These are phyloP conservation scores for Aleiodes sp. DNA, from an alignment of 1,140 invertebrate species.

Conservation along the genomic window DNA sequence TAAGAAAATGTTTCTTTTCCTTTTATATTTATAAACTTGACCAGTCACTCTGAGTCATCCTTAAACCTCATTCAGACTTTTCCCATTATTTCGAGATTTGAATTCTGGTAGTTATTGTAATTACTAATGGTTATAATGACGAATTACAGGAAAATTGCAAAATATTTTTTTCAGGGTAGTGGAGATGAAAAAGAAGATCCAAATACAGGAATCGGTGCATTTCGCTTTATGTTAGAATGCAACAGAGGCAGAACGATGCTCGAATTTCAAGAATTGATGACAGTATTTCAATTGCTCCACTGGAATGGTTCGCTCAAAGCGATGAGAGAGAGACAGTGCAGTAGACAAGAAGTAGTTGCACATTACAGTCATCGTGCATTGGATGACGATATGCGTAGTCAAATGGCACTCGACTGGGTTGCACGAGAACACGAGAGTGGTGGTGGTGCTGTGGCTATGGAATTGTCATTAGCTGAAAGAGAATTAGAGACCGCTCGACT, in stretches of 20 bases:
- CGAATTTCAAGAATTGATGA: slow-evolving; percentile 97
- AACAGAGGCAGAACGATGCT: slow-evolving; percentile 94
- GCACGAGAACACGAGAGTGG: slow-evolving; percentile 84
- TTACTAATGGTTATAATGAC: too few relatives aligned
- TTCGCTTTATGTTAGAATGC: slow-evolving; percentile 93
- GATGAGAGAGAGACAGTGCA: slow-evolving; percentile 92
- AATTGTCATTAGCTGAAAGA: slow-evolving; percentile 84
- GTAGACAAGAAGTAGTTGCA: slow-evolving; percentile 93
- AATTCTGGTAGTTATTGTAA: too few relatives aligned
- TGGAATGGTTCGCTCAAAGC: slow-evolving; percentile 95
- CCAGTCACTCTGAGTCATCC: too few relatives aligned
- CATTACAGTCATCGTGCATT: slow-evolving; percentile 90
- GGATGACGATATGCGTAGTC: slow-evolving; percentile 94
- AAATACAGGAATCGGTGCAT: slow-evolving; percentile 89
- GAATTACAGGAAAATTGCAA: too few relatives aligned
- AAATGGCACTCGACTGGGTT: slow-evolving; percentile 97
- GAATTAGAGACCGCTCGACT: slow-evolving; percentile 90
- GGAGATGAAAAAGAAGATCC: slow-evolving; percentile 79
- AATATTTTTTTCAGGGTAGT: slow-evolving; percentile 47
- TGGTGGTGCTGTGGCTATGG: slow-evolving; percentile 80
- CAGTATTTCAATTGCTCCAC: slow-evolving; percentile 93
- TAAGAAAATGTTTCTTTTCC: too few relatives aligned
- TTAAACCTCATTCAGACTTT: not conserved
- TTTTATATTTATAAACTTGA: too few relatives aligned
- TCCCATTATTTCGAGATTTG: too few relatives aligned